Base-by-base conservation (phyloP, 2,888 invertebrate genomes). In the Blera fallax region DNA sequence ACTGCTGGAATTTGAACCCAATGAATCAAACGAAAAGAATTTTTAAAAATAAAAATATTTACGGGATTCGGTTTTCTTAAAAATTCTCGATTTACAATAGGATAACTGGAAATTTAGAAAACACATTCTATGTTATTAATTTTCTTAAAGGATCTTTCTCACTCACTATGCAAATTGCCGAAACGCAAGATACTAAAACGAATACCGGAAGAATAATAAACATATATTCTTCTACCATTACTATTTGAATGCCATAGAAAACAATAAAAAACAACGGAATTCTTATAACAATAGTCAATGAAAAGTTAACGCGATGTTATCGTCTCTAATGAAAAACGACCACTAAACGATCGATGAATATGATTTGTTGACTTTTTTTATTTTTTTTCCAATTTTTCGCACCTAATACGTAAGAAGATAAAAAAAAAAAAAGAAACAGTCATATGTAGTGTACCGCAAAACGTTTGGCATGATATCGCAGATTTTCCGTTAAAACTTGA, bases 161-260 rank as follows among this genome's bases (percentile, higher is more conserved):
- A 85, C 85, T 81, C 62, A 85, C 85, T 62, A 77, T 62, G 27
- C 16, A 60, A 60, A 81, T 24, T 72, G 45, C 18, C 10, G 62
- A 32, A 16, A 21, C 40, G 43, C 70, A 65, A 48, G 65, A 64
- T 18, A 60, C 24, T n/a, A 81, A 7, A 4, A 77, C 21, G n/a
- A 85, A 54, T 14, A 56, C 11, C 11, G 72, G 24, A 7, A 85
- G 16, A 24, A 77, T 48, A 48, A 72, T 14, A 54, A 72, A 58
- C 67, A 81, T 79, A 37, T 54, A 69, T n/a, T 54, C 14, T n/a
- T 14, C 5, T 18, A 29, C 1, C 56, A 48, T 58, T 29, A 60
- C 11, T 54, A 11, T 3, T 40, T 40, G 34, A 58, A 32, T n/a
- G 29, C 40, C 45, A 48, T 18, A 6, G 37, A 5, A 14, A 48